Percentiles rank a stretch among this genome's conserved stretches.
Evolutionary conservation across 2,888 invertebrate genomes (phyloP).

Genomic region (Callyntrura sp.): DNA sequence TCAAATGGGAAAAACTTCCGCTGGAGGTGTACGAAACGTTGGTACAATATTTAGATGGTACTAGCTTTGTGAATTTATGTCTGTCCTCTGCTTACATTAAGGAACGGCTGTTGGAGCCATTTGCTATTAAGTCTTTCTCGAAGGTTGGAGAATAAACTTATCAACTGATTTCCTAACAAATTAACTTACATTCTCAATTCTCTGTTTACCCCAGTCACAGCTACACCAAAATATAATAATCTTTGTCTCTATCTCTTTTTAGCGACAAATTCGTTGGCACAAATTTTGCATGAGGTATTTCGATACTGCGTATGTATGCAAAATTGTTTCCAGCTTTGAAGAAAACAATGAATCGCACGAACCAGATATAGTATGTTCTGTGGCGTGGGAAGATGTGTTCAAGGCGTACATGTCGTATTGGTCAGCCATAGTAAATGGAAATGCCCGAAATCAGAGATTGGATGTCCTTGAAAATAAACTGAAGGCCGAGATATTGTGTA

Average conservation of each 20-base stretch:
- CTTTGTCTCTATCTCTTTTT: slow-evolving; percentile 11
- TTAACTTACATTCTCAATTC: too few relatives aligned
- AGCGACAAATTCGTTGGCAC: slow-evolving; percentile 32
- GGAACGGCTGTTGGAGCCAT: slow-evolving; percentile 19
- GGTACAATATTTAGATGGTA: slow-evolving; percentile 43
- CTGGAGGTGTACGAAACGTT: slow-evolving; percentile 61
- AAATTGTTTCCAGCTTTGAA: slow-evolving; percentile 48
- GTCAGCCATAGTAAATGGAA: background rate
- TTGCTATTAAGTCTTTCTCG: background rate
- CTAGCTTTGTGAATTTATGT: slow-evolving; percentile 44
- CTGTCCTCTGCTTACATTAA: background rate
- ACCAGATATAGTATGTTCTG: background rate
- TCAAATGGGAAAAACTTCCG: slow-evolving; percentile 38
- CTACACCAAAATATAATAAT: too few relatives aligned
- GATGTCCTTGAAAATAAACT: slow-evolving; percentile 9
- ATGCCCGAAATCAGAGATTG: background rate
- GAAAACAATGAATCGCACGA: background rate
- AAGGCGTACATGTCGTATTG: slow-evolving; percentile 16
- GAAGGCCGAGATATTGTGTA: slow-evolving; percentile 12
- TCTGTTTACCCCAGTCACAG: too few relatives aligned
- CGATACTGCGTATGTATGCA: background rate
- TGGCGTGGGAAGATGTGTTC: slow-evolving; percentile 44
- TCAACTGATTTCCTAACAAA: too few relatives aligned
- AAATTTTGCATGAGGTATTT: slow-evolving; percentile 38
- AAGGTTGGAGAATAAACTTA: background rate